A percentile compares a stretch with the other conserved stretches of the same genome.
Evolutionary conservation across 2,888 invertebrate genomes (phyloP).

Genomic region (Epinotia nisella): DNA sequence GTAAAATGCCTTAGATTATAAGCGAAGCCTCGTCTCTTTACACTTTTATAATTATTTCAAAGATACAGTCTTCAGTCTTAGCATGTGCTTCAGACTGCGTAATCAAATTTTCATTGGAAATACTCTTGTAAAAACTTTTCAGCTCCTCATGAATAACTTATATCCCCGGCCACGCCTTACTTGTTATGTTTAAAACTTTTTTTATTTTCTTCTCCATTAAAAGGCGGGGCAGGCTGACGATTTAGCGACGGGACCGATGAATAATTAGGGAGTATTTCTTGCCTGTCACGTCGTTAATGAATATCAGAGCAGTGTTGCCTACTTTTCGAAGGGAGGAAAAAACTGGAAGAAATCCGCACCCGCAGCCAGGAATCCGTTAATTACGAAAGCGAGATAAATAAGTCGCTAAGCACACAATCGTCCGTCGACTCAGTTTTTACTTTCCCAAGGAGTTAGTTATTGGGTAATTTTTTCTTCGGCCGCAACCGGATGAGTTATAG

Average conservation of each 20-base stretch:
- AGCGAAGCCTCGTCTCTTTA: not conserved
- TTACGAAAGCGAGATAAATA: conserved; percentile 77
- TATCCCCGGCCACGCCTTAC: conserved; percentile 70
- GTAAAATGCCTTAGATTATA: not conserved
- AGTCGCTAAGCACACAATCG: conserved; percentile 79
- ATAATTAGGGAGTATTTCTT: conserved; percentile 82
- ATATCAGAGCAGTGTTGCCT: conserved; percentile 69
- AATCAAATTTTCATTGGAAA: conserved; percentile 69
- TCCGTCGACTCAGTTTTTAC: conserved; percentile 77
- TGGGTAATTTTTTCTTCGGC: conserved; percentile 68
- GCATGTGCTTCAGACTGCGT: conserved; percentile 58
- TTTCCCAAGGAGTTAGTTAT: conserved; percentile 68
- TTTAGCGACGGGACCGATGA: conserved; percentile 77
- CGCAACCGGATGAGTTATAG: conserved; percentile 69
- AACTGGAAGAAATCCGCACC: conserved; percentile 68
- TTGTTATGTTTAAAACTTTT: conserved; percentile 80
- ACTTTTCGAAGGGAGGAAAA: conserved; percentile 55
- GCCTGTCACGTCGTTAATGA: conserved; percentile 81
- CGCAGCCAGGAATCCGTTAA: conserved; percentile 69
- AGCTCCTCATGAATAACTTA: conserved; percentile 78
- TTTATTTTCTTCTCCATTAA: conserved; percentile 79
- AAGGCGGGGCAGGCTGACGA: conserved; percentile 71
- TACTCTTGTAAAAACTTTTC: conserved; percentile 61
- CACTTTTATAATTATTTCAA: conserved; percentile 22
- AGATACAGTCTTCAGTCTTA: conserved; percentile 35